Evolutionary conservation across 2,113 vertebrate genomes (phyloP).

Genomic region (Cavia porcellus): DNA sequence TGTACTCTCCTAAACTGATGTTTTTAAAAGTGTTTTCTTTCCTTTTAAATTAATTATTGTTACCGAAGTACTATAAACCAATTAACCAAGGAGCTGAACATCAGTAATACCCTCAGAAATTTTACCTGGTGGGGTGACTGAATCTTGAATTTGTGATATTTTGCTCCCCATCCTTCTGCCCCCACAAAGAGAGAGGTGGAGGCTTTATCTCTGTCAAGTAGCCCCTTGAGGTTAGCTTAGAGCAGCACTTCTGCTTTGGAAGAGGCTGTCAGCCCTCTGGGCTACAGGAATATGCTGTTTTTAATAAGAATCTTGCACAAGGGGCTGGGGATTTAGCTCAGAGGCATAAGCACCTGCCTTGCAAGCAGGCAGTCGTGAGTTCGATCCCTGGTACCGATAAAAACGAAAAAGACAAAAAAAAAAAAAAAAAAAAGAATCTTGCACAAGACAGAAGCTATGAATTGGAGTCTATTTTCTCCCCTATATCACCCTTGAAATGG

Average conservation of each 20-base stretch:
- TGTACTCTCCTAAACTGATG: neutral
- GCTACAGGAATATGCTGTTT: conserved; percentile 87
- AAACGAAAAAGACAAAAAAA: too few species aligned
- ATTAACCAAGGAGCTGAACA: conserved; percentile 50
- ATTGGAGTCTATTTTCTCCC: conserved; percentile 76
- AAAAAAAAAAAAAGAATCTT: too few species aligned
- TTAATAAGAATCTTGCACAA: too few species aligned
- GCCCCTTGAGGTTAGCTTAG: conserved; percentile 87
- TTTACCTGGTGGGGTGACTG: conserved; percentile 64
- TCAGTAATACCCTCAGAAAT: conserved; percentile 77
- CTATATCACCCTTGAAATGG: conserved; percentile 38
- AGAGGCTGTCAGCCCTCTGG: conserved; percentile 89
- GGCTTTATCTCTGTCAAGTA: conserved; percentile 77
- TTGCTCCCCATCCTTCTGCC: neutral
- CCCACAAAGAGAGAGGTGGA: conserved; percentile 72
- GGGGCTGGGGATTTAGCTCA: too few species aligned
- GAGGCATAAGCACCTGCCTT: too few species aligned
- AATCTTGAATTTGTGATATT: conserved; percentile 41
- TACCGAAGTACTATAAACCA: conserved; percentile 62
- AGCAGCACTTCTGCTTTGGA: conserved; percentile 85
- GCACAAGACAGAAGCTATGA: conserved; percentile 77
- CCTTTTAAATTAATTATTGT: conserved; percentile 65
- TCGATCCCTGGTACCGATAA: too few species aligned
- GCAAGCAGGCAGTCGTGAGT: too few species aligned
- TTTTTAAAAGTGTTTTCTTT: conserved; percentile 44